Evolutionary conservation across 2,797 vertebrate species (phyloP), one percentile per base, ranked within the genome.

Genomic region (Schizopygopsis pylzovi): DNA sequence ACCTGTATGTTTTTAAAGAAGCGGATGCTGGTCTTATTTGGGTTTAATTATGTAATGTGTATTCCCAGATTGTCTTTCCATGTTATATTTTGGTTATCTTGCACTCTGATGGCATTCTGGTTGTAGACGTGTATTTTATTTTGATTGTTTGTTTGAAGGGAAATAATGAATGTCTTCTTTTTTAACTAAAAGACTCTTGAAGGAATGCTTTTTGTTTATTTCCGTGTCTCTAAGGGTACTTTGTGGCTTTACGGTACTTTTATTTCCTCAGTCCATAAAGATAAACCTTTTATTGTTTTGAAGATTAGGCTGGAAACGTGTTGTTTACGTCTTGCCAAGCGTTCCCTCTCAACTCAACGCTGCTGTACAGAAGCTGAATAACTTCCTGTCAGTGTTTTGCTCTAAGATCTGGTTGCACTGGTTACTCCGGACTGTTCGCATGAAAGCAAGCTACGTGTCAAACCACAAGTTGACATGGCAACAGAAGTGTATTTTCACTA

Each of bases 151-250:
- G 12, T 43, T 10, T 75, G 37, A 63, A 72, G 18, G 67, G 43
- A 76, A 59, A 37, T 43, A 9, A 3, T 73, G 4, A 87, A 52
- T 85, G 79, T 73, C 22, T 13, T 43, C 28, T 71, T 72, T 87
- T 13, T 43, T 43, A 45, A 45, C 25, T 78, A 39, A 87, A 86
- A 88, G 39, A 63, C 41, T 82, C 18, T 77, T 71, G 67, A 86
- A 86, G 71, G 82, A 88, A 76, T 71, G 61, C 22, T 76, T 87
- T 86, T 80, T 81, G 72, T 75, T 67, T 43, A 78, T 65, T n/a
- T 86, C 2, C 10, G 65, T 52, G 12, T 84, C 63, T 79, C 9
- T 68, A 54, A 67, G 47, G 18, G 22, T 39, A 10, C 10, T 67
- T 1, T 79, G 68, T 71, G 8, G 4, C 68, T 59, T 47, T 77